Evolutionary conservation across 1,140 invertebrate genomes (phyloP), one percentile per base, ranked within the genome.

Genomic region (Phenacoccus solenopsis): DNA sequence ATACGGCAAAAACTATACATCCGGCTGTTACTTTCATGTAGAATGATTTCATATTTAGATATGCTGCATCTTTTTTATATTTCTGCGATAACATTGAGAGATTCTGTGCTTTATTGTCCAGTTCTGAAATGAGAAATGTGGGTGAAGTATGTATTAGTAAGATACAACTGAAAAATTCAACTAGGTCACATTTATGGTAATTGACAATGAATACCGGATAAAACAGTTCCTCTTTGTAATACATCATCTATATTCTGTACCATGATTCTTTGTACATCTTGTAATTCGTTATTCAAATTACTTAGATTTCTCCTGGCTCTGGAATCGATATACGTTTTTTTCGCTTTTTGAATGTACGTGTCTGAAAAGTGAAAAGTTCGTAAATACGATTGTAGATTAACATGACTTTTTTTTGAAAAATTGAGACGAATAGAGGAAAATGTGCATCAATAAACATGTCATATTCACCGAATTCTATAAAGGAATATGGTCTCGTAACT

Each of bases 191-290:
- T n/a, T n/a, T n/a, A 22, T 20, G 21, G 16, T 59, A 32, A 32
- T n/a, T n/a, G n/a, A n/a, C n/a, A n/a, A 56, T 67, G 70, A 72
- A 70, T 82, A 97, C 94, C 94, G 81, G 94, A 96, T 68, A 99
- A 82, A 59, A 97, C 89, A 68, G 95, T 93, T 69, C 97, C 97
- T 75, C 97, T 84, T 79, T 98, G 93, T 73, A 99, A 83, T 68
- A 99, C 96, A 83, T 99, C 96, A 81, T 98, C 96, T 76, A 99
- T 98, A 82, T 99, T 99, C 80, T 98, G 95, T 73, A 99, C 96
- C 97, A 99, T 99, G 76, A 99, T 99, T 76, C 95, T 87, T 77
- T 98, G 96, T 35, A 99, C 97, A 84, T 99, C 96, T 78, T 98
- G 95, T 22, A 99, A 82, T 79, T 99, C 96, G 72, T 86, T 93